Evolutionary conservation across 2,797 vertebrate genomes (phyloP).

Genomic region (Bradypodion pumilum): DNA sequence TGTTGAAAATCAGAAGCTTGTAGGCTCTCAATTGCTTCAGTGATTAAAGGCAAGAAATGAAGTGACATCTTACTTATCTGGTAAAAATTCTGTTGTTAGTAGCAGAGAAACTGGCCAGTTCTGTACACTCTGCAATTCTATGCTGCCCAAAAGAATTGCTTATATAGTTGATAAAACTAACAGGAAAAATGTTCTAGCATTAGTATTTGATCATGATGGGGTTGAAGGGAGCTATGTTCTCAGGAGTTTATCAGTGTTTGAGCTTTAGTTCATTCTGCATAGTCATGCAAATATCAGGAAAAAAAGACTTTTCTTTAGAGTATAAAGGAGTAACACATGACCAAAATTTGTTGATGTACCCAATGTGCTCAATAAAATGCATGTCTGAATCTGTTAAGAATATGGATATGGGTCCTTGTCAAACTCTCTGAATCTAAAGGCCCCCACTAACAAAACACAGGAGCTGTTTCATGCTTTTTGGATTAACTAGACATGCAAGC

Average conservation of each 20-base stretch:
- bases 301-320: neutral
- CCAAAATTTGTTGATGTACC: neutral
- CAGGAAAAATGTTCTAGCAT: neutral
- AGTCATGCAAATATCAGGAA: neutral
- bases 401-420: neutral
- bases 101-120: neutral
- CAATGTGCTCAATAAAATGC: slow-evolving; percentile 11
- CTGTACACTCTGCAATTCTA: neutral
- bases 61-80: neutral
- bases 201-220: neutral
- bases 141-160: neutral
- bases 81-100: neutral
- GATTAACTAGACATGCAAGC: slow-evolving; percentile 25
- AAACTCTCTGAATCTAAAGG: neutral
- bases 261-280: neutral
- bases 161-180: neutral
- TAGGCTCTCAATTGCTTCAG: neutral
- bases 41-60: neutral
- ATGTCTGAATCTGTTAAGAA: neutral
- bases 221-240: neutral
- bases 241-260: neutral
- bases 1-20: neutral
- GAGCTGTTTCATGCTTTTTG: slow-evolving; percentile 9
- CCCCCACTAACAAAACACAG: neutral
- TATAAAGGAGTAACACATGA: neutral